phyloP scores from a whole-genome alignment of 2,888 invertebrate genomes.

The Andricus curvator region DNA sequence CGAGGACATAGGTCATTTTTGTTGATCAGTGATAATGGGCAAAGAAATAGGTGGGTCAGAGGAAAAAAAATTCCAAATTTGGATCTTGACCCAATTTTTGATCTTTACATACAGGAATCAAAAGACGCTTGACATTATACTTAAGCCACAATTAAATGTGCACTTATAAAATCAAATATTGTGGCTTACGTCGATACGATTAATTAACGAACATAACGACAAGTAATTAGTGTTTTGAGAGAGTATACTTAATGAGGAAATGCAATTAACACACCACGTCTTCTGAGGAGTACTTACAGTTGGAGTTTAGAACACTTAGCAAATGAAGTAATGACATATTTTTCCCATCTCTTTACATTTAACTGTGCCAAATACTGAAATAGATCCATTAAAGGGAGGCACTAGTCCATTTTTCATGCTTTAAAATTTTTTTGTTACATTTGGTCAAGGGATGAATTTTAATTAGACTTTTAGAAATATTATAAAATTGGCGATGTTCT shows the following conservation, averaged over 20 bases:
- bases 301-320: slow-evolving; percentile 14
- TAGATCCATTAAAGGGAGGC: background rate
- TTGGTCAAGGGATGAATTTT: no score
- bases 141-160: background rate
- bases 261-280: slow-evolving; percentile 18
- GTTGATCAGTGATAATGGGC: no score
- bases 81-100: no score
- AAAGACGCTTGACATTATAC: background rate
- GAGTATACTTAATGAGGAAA: slow-evolving; percentile 34
- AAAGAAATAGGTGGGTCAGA: no score
- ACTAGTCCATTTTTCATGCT: background rate
- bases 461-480: no score
- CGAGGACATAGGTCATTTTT: no score
- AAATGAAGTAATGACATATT: slow-evolving; percentile 15
- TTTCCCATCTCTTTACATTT: background rate
- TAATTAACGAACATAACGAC: slow-evolving; percentile 24
- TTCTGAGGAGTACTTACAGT: background rate
- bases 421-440: background rate
- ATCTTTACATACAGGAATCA: no score
- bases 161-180: background rate
- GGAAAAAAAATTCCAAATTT: no score
- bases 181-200: background rate
- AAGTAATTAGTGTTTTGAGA: slow-evolving; percentile 7
- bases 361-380: slow-evolving; percentile 1
- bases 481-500: no score